Conservation (phyloP, 2,113 vertebrate species). For the Protobothrops flavoviridis region DNA sequence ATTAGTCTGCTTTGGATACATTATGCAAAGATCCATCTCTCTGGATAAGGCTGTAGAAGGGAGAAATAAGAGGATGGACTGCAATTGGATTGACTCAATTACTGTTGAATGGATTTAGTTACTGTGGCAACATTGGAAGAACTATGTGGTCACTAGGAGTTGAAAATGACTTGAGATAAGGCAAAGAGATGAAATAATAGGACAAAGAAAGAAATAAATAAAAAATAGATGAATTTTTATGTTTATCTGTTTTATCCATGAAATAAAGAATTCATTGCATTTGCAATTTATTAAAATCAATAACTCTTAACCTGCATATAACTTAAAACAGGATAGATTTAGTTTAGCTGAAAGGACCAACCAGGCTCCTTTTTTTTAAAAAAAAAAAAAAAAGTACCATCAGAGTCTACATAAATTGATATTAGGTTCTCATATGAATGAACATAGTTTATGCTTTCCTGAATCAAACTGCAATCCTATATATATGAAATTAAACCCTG, state of each 20-base stretch:
- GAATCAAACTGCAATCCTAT: background rate
- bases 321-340: background rate
- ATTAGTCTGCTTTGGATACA: background rate
- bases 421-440: background rate
- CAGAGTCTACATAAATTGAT: background rate
- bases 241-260: background rate
- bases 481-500: background rate
- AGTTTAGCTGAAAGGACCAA: background rate
- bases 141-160: background rate
- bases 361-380: background rate
- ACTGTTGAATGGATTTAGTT: background rate
- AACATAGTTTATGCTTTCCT: background rate
- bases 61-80: background rate
- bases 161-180: background rate
- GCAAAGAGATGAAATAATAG: background rate
- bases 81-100: background rate
- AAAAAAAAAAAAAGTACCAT: background rate
- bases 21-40: background rate
- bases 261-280: background rate
- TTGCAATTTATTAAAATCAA: background rate
- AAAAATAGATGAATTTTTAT: background rate
- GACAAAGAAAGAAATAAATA: background rate
- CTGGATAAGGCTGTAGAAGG: background rate
- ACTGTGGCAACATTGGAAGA: background rate
- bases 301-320: background rate